These are phyloP conservation scores for Drosophila tani DNA, from an alignment of 1,140 invertebrate species.

Conservation along the genomic window DNA sequence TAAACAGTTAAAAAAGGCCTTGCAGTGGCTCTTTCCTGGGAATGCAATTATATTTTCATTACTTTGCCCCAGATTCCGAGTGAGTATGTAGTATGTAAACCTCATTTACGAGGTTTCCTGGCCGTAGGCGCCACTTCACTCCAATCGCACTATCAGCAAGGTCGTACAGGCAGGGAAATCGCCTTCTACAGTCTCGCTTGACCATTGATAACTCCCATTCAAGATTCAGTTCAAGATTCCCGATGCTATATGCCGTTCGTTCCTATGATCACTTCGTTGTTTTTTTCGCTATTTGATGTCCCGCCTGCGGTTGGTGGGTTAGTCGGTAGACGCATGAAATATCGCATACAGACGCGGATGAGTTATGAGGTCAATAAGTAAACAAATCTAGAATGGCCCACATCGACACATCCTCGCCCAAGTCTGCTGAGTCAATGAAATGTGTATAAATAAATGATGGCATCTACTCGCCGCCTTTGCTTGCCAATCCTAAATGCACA, in stretches of 20 bases:
- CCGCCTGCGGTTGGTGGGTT: conserved; percentile 22
- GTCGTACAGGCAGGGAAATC: conserved; percentile 19
- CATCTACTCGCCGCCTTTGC: conserved; percentile 17
- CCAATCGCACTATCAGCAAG: conserved; percentile 49
- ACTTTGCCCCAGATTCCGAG: conserved; percentile 31
- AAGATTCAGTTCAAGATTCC: conserved; percentile 70
- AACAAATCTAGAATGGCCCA: conserved; percentile 62
- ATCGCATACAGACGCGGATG: conserved; percentile 22
- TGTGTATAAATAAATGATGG: conserved; percentile 70
- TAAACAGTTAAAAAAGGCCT: background rate
- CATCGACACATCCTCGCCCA: conserved; percentile 33
- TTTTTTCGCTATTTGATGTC: conserved; percentile 20
- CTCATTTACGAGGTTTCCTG: conserved; percentile 7
- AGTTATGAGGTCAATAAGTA: conserved; percentile 75
- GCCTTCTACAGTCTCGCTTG: background rate
- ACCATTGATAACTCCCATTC: conserved; percentile 58
- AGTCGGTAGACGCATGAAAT: conserved; percentile 15
- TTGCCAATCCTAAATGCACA: conserved; percentile 41
- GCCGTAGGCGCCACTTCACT: conserved; percentile 24
- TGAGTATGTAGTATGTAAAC: background rate
- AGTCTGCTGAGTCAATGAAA: conserved; percentile 58
- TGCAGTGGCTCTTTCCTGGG: background rate
- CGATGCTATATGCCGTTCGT: background rate
- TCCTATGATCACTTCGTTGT: conserved; percentile 29
- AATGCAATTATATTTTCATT: conserved; percentile 19